Base-by-base conservation (phyloP, 2,797 vertebrate genomes). In the Enoplosus armatus region DNA sequence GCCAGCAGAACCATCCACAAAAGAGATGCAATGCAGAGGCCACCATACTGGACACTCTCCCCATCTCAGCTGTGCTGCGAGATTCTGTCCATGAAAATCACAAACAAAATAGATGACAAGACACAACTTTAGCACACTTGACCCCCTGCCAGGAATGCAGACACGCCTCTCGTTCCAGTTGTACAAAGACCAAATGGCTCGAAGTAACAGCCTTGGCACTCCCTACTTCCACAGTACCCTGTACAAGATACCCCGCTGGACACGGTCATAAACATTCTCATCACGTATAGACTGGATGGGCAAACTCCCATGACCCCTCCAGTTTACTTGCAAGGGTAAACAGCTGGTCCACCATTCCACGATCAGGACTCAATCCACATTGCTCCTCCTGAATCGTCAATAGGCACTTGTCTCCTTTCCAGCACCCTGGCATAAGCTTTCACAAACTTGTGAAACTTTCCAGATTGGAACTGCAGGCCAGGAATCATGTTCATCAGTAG, bases 81-180 rank as follows among this genome's bases (percentile, higher is more conserved):
- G 31, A 31, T 48, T n/a, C 37, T 16, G 11, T 43, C 16, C 15
- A 22, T 61, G 26, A 39, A 39, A 27, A 51, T 29, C 33, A 15
- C 33, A 27, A 45, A 37, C 47, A 18, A 15, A 55, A 63, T 22
- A 4, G 4, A 2, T 51, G 22, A 51, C 11, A 43, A 3, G 18
- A 6, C 9, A n/a, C 24, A 31, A 54, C 48, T 9, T 15, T 33
- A 56, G 22, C 8, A 33, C 31, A 27, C 22, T 37, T 16, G 37
- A 75, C 45, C 24, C 37, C 14, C 53, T 45, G 41, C 41, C 63
- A 54, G 27, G 37, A 33, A 68, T 16, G 37, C 48, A 54, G 35
- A 43, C 68, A 66, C 54, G 45, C 68, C 68, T 60, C 24, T 50
- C 27, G 31, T 16, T 77, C 26, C 61, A 18, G 56, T 50, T 63